Evolutionary conservation across 1,140 invertebrate species (phyloP), one percentile per base, ranked within the genome.

Genomic region (Chlorops oryzae): DNA sequence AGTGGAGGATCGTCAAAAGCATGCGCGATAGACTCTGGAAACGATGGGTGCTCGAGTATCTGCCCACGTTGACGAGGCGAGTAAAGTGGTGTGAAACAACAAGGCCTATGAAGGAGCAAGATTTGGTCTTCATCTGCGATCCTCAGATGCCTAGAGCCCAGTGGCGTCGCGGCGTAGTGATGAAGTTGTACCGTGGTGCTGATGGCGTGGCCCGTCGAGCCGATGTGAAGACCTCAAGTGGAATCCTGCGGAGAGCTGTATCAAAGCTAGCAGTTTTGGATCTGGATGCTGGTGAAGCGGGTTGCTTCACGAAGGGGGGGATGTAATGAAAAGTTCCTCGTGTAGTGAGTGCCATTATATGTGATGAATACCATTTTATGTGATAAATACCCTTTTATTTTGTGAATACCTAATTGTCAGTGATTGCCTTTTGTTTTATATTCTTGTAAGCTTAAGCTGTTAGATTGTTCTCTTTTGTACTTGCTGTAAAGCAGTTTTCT

Each of bases 11-110:
- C 3, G 23, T 37, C 4, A 40, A 50, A 17, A n/a, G 38, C 17
- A 37, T 54, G 5, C 27, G 24, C 17, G 35, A 56, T 18, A 12
- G 41, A 4, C 50, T 53, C 23, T 56, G 55, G 55, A 17, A 32
- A 15, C 42, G 55, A 12, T 54, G 51, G 51, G 17, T 50, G 7
- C 23, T 32, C 13, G 47, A 56, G 28, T 56, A 56, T 32, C 4
- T 53, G 23, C 51, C 54, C 13, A 49, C 41, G 5, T 27, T 56
- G 15, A 34, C 43, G 15, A 21, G 44, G 25, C 17, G 51, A 25
- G 39, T 23, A 12, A 56, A 56, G 35, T 53, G 54, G 54, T 35
- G 27, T 20, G 3, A 21, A 37, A 15, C 17, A 18, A 18, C 13
- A 17, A 37, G 32, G 6, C n/a, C 41, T 9, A 5, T 40, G 7